Evolutionary conservation across 92 coral and sea anemone species (phyloP).

Genomic region (Bergia puertoricense): DNA sequence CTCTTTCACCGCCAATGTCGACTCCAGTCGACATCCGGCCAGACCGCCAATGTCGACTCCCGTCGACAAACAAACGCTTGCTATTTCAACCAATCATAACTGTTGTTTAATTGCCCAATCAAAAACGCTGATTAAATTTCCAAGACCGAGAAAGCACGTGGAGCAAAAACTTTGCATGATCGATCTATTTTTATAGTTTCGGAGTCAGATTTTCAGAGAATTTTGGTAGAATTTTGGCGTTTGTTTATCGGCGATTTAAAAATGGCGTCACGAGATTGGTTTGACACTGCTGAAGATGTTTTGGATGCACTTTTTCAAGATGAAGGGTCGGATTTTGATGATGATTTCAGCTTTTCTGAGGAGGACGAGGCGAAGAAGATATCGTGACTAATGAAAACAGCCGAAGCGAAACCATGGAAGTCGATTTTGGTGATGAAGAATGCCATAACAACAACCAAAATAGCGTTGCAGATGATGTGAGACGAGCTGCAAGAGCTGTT

Average conservation of each 20-base stretch:
- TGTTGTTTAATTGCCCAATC: background rate
- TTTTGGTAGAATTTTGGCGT: conserved; percentile 32
- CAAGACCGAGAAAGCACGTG: background rate
- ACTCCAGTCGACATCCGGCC: no score
- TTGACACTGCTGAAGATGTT: conserved; percentile 37
- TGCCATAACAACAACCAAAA: background rate
- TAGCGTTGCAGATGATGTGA: conserved; percentile 17
- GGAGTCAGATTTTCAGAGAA: conserved; percentile 3
- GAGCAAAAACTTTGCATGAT: conserved; percentile 16
- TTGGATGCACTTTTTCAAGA: conserved; percentile 38
- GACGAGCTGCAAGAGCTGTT: conserved; percentile 30
- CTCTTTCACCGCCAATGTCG: no score
- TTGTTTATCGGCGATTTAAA: conserved; percentile 41
- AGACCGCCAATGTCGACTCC: background rate
- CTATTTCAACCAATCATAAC: background rate
- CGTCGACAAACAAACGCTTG: no score
- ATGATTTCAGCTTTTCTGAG: conserved; percentile 32
- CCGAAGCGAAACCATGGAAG: conserved; percentile 22
- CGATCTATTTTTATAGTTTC: conserved; percentile 23
- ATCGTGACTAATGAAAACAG: conserved; percentile 18
- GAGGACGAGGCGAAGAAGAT: conserved; percentile 28
- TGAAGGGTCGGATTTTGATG: conserved; percentile 16
- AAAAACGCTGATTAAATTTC: conserved; percentile 5
- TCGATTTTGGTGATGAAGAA: conserved; percentile 2
- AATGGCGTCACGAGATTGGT: conserved; percentile 33